phyloP scores from a whole-genome alignment of 2,888 invertebrate genomes.

The Petrophora chlorosata region DNA sequence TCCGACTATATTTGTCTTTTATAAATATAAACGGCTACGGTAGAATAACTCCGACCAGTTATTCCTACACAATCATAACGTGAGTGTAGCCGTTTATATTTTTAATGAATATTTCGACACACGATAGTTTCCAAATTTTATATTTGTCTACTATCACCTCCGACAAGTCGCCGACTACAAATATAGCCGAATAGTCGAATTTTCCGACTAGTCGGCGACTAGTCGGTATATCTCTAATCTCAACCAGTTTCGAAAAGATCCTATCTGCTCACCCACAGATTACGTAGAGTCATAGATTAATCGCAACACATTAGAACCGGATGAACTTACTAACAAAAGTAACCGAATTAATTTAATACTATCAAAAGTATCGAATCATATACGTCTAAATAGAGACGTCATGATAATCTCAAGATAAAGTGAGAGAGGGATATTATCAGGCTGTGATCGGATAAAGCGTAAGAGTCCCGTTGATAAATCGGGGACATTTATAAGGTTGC shows the following conservation, averaged over 20 bases:
- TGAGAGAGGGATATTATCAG: conserved; percentile 65
- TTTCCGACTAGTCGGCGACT: too few species aligned
- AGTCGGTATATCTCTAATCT: too few species aligned
- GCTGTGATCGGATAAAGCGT: conserved; percentile 53
- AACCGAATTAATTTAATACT: conserved; percentile 20
- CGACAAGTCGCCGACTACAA: too few species aligned
- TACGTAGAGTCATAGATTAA: conserved; percentile 49
- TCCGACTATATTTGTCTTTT: too few species aligned
- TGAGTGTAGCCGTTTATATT: too few species aligned
- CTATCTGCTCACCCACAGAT: conserved; percentile 44
- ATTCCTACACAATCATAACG: too few species aligned
- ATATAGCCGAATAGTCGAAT: too few species aligned
- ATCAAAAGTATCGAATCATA: conserved; percentile 47
- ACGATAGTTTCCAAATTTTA: too few species aligned
- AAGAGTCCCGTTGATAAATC: conserved; percentile 69
- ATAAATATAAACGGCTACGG: too few species aligned
- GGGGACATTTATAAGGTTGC: conserved; percentile 73
- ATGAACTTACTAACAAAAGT: conserved; percentile 42
- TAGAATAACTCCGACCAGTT: too few species aligned
- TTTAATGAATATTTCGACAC: too few species aligned
- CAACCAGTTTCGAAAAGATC: conserved; percentile 36
- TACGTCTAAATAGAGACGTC: conserved; percentile 71
- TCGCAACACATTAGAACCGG: conserved; percentile 59
- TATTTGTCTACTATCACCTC: too few species aligned
- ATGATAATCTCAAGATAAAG: conserved; percentile 76